Conservation (phyloP, 2,888 invertebrate genomes). For the Oscheius sp. region DNA sequence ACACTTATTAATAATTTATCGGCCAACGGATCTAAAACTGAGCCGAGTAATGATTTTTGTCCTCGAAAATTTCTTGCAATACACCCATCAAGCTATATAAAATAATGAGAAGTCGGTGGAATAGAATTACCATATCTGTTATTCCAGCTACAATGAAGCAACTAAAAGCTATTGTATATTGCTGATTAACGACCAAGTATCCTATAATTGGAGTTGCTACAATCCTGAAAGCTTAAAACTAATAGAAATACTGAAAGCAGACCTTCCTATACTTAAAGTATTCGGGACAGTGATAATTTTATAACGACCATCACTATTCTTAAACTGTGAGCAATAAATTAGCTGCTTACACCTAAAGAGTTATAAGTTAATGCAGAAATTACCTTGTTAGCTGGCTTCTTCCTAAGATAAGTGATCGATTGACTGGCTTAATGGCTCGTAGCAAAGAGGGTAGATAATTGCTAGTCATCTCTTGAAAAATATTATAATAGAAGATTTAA, state of each 20-base stretch:
- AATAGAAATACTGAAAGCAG: not conserved
- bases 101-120: not conserved
- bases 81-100: constrained; percentile 82
- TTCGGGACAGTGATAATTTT: constrained; percentile 94
- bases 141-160: constrained; percentile 86
- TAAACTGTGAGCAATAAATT: too few relatives aligned
- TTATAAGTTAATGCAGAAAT: too few relatives aligned
- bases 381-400: too few relatives aligned
- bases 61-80: constrained; percentile 90
- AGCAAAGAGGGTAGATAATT: too few relatives aligned
- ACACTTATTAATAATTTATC: constrained; percentile 92
- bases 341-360: too few relatives aligned
- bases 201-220: constrained; percentile 86
- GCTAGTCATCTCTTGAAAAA: too few relatives aligned
- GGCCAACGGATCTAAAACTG: constrained; percentile 95
- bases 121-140: constrained; percentile 83
- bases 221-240: constrained; percentile 76
- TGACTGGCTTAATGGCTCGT: too few relatives aligned
- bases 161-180: constrained; percentile 82
- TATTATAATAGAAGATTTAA: too few relatives aligned
- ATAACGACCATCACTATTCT: constrained; percentile 80
- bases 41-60: constrained; percentile 91
- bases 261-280: constrained; percentile 80
- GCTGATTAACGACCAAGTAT: constrained; percentile 84
- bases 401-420: too few relatives aligned